phyloP scores from a whole-genome alignment of 1,140 invertebrate genomes.

The Lucilia sericata region DNA sequence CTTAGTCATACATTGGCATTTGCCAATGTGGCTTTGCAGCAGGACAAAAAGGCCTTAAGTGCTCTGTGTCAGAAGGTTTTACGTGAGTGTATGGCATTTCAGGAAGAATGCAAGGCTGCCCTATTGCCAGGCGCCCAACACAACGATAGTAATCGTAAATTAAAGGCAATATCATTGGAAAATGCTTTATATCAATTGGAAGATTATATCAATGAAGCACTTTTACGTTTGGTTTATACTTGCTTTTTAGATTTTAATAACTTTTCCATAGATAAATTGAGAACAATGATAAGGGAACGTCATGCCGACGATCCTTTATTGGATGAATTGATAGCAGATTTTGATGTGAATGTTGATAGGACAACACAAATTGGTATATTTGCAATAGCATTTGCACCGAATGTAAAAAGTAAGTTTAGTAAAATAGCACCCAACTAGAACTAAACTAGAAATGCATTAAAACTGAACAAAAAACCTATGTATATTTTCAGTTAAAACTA shows the following conservation, averaged over 20 bases:
- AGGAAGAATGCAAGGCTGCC: slow-evolving; percentile 53
- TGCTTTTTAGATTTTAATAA: slow-evolving; percentile 63
- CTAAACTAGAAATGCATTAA: no score
- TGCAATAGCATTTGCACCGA: slow-evolving; percentile 59
- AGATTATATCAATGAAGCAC: slow-evolving; percentile 59
- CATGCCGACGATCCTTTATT: slow-evolving; percentile 50
- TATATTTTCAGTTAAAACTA: slow-evolving; percentile 56
- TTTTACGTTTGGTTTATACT: slow-evolving; percentile 59
- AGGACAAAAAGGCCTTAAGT: slow-evolving; percentile 62
- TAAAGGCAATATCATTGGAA: slow-evolving; percentile 56
- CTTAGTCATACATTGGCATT: slow-evolving; percentile 60
- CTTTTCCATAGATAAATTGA: slow-evolving; percentile 60
- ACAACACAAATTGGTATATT: slow-evolving; percentile 63
- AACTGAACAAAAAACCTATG: no score
- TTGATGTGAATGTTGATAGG: slow-evolving; percentile 65
- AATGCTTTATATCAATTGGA: slow-evolving; percentile 60
- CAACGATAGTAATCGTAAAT: slow-evolving; percentile 53
- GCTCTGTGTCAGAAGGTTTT: slow-evolving; percentile 64
- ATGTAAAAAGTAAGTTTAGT: slow-evolving; percentile 56
- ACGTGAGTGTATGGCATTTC: slow-evolving; percentile 58
- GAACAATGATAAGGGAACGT: slow-evolving; percentile 50
- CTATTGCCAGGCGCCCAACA: slow-evolving; percentile 20
- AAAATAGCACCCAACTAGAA: no score
- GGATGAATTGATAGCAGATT: slow-evolving; percentile 64
- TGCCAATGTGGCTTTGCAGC: slow-evolving; percentile 61